Conservation (phyloP, 2,113 vertebrate genomes). For the Drymodes brunneopygia region DNA sequence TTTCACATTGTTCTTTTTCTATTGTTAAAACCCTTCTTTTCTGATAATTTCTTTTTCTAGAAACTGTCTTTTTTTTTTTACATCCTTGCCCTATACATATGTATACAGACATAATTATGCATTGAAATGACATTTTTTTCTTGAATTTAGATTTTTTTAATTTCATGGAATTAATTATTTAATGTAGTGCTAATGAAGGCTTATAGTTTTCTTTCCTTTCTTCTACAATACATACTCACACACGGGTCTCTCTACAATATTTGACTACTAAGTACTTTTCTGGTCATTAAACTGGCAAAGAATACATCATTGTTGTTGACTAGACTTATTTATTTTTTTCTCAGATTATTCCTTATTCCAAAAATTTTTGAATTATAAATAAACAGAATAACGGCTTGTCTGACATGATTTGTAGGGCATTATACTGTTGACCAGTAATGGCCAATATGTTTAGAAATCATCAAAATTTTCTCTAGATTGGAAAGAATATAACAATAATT, state of each 20-base stretch:
- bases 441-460: not conserved
- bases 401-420: not conserved
- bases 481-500: not conserved
- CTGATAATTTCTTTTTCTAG: not conserved
- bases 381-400: not conserved
- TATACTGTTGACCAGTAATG: not conserved
- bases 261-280: not conserved
- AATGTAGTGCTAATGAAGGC: not conserved
- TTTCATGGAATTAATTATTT: not conserved
- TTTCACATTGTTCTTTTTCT: not conserved
- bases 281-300: not conserved
- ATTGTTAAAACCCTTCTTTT: not conserved
- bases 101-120: not conserved
- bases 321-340: not conserved
- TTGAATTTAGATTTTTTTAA: not conserved
- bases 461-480: not conserved
- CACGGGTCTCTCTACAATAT: rapidly evolving
- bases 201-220: not conserved
- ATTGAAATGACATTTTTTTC: not conserved
- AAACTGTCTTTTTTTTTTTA: not conserved
- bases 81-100: not conserved
- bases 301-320: not conserved
- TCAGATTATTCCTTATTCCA: not conserved
- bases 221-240: not conserved
- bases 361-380: not conserved